Conservation (phyloP, 2,113 vertebrate genomes). For the Mionectes macconnelli region DNA sequence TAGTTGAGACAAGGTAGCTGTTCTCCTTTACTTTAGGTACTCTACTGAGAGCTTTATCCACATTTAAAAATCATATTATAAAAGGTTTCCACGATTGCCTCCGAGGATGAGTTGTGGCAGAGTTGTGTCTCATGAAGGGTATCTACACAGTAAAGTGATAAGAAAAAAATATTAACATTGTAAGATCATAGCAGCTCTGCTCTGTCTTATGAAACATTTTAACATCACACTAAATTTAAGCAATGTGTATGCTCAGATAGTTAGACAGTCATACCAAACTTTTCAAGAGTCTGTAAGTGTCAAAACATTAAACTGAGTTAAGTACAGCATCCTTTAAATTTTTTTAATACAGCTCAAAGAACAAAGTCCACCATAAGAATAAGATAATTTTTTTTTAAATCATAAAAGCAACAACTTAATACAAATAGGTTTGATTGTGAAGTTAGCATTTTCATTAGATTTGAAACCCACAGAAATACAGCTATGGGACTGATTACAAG, state of each 20-base stretch:
- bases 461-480: neutral
- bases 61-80: conserved; percentile 78
- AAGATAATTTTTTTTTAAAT: neutral
- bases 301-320: neutral
- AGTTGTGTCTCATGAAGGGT: conserved; percentile 83
- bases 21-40: conserved; percentile 77
- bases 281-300: neutral
- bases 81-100: conserved; percentile 82
- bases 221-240: conserved; percentile 71
- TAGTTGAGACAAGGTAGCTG: conserved; percentile 75
- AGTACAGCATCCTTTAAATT: neutral
- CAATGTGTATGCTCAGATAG: conserved; percentile 40
- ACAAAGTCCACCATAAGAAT: neutral
- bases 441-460: neutral
- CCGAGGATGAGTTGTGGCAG: conserved; percentile 83
- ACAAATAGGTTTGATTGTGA: neutral
- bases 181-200: conserved; percentile 74
- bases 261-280: neutral
- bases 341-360: conserved; percentile 4
- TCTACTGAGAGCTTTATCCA: conserved; percentile 79
- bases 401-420: neutral
- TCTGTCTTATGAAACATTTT: conserved; percentile 79
- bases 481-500: neutral
- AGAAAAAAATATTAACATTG: conserved; percentile 83
- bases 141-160: conserved; percentile 87